phyloP scores from a whole-genome alignment of 2,888 invertebrate species.

The Siphonodentalium dalli region DNA sequence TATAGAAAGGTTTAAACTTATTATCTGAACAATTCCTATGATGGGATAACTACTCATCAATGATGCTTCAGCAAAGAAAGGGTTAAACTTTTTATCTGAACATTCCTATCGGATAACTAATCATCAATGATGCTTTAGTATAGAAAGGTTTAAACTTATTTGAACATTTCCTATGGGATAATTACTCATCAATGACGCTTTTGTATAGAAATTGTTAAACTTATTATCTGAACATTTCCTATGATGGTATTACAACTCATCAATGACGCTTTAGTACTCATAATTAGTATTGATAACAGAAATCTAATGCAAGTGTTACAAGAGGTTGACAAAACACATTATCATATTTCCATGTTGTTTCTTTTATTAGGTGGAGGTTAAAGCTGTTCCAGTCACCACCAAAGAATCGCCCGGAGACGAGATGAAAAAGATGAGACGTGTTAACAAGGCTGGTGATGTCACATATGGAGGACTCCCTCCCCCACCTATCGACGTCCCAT shows the following conservation, averaged over 20 bases:
- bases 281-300: background rate
- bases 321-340: background rate
- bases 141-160: too few relatives aligned
- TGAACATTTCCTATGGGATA: too few relatives aligned
- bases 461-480: constrained; percentile 74
- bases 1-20: too few relatives aligned
- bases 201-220: too few relatives aligned
- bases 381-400: constrained; percentile 74
- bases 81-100: too few relatives aligned
- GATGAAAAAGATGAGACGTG: constrained; percentile 69
- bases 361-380: constrained; percentile 72
- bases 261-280: background rate
- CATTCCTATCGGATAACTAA: too few relatives aligned
- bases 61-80: too few relatives aligned
- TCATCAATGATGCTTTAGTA: too few relatives aligned
- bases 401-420: constrained; percentile 72
- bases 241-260: background rate
- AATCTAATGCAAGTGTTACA: background rate
- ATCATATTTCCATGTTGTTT: background rate
- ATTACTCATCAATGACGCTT: too few relatives aligned
- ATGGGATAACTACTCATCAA: too few relatives aligned
- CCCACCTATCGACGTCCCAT: constrained; percentile 76
- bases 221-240: too few relatives aligned
- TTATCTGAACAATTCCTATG: too few relatives aligned
- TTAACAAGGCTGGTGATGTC: constrained; percentile 65